Conservation (phyloP, 2,797 vertebrate genomes). For the Chloroceryle amazona region DNA sequence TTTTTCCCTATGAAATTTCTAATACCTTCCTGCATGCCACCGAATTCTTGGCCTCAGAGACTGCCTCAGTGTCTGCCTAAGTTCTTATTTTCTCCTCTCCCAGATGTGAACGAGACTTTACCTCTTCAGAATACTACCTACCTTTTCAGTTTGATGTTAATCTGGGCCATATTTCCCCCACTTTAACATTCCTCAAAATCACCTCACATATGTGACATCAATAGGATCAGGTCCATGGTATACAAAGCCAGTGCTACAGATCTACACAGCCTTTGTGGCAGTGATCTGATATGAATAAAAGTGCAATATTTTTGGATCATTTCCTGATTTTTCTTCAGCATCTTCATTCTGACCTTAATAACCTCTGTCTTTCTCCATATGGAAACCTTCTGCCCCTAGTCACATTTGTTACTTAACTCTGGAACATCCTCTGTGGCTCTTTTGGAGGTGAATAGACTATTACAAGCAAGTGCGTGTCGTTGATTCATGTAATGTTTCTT, state of each 20-base stretch:
- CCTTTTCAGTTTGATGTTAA: neutral
- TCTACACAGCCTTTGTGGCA: neutral
- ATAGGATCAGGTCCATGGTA: neutral
- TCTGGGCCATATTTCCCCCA: neutral
- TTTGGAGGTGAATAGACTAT: neutral
- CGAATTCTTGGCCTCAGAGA: neutral
- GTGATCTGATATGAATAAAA: neutral
- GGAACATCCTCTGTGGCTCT: neutral
- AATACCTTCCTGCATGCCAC: neutral
- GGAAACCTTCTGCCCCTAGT: neutral
- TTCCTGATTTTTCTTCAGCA: constrained; percentile 4
- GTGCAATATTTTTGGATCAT: neutral
- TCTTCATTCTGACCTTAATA: neutral
- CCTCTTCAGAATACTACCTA: neutral
- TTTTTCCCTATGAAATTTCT: neutral
- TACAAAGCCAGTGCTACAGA: neutral
- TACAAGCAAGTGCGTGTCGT: neutral
- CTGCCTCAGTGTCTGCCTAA: neutral
- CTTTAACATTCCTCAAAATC: neutral
- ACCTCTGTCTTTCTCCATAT: neutral
- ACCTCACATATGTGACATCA: neutral
- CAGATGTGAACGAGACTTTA: neutral
- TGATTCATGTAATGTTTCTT: neutral
- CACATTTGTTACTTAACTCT: neutral
- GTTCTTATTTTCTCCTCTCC: neutral